Percentiles rank a stretch among this genome's conserved stretches.
These are phyloP conservation scores for Halcyon chelicuti DNA, from an alignment of 2,797 vertebrate genomes.

Conservation along the genomic window DNA sequence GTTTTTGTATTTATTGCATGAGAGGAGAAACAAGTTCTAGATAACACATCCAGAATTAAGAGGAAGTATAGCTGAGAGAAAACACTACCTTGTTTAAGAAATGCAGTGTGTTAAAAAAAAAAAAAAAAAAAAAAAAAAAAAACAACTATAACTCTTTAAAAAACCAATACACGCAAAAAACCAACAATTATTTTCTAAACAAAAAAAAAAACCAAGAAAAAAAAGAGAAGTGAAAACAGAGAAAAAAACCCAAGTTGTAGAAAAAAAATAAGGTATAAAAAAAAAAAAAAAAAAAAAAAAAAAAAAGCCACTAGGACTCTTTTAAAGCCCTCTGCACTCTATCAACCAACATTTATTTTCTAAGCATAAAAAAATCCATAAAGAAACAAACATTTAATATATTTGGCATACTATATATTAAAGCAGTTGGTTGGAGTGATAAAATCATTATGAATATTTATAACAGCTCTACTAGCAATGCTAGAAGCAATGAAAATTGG, in stretches of 20 bases:
- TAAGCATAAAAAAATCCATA: background rate
- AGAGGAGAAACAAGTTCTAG: background rate
- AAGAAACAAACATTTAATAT: constrained; percentile 39
- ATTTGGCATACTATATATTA: constrained; percentile 19
- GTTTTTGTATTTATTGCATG: background rate
- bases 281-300: background rate
- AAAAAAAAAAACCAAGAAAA: no score
- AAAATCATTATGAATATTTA: constrained; percentile 61
- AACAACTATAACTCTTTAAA: no score
- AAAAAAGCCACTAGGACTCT: background rate
- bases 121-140: background rate
- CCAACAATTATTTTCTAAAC: no score
- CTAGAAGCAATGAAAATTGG: constrained; percentile 16
- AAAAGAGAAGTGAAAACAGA: no score
- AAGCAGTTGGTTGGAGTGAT: constrained; percentile 25
- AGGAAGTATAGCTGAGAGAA: background rate
- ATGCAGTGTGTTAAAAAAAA: background rate
- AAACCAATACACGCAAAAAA: no score
- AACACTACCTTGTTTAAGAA: background rate
- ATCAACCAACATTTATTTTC: background rate
- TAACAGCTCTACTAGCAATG: background rate
- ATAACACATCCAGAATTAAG: background rate
- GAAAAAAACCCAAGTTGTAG: no score
- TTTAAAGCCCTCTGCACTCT: background rate
- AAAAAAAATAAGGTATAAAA: no score